Conservation (phyloP, 53 echinoderm and acorn worm genomes). For the Actinopyga echinites region DNA sequence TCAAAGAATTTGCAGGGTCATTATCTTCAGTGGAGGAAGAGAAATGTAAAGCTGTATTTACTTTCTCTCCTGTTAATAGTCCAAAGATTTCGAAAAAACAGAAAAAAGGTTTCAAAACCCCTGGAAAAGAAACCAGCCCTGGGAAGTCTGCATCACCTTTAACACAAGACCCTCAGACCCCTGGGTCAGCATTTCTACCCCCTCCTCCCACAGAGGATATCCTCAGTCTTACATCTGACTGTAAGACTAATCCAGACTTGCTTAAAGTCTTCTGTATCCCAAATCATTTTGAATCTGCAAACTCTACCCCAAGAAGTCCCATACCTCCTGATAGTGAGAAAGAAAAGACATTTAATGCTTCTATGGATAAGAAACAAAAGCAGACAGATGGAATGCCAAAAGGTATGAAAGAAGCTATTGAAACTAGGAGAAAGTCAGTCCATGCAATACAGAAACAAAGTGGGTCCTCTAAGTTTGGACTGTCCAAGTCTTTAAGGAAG, state of each 20-base stretch:
- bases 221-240: constrained; percentile 41
- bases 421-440: background rate
- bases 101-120: constrained; percentile 11
- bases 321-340: too few relatives aligned
- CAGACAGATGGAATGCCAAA: background rate
- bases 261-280: constrained; percentile 78
- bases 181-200: background rate
- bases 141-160: background rate
- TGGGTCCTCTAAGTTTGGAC: constrained; percentile 43
- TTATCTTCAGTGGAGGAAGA: constrained; percentile 60
- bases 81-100: background rate
- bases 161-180: background rate
- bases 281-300: constrained; percentile 50
- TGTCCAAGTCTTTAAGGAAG: constrained; percentile 13
- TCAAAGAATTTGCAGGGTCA: constrained; percentile 88
- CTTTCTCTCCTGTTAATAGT: background rate
- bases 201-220: background rate
- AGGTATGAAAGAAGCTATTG: background rate
- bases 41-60: background rate
- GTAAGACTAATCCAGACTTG: constrained; percentile 89
- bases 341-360: background rate
- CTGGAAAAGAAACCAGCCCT: background rate
- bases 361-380: background rate
- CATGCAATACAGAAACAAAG: constrained; percentile 48
- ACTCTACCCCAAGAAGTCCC: constrained; percentile 21